phyloP scores from a whole-genome alignment of 1,140 invertebrate species.

The Teleopsis dalmanni region DNA sequence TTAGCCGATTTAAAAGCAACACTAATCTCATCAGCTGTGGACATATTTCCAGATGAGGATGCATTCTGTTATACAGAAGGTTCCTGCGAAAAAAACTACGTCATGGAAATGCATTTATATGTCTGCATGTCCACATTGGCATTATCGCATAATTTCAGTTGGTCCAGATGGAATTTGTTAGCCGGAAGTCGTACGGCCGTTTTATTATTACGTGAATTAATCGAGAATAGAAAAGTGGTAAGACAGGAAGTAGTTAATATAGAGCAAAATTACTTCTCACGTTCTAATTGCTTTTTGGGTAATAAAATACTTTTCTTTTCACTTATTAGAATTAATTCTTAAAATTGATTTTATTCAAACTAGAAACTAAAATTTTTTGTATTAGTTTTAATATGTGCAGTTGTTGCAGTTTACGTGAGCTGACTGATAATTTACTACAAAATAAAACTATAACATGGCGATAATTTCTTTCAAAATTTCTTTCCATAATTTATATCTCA shows the following conservation, averaged over 20 bases:
- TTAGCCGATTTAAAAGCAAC: constrained; percentile 32
- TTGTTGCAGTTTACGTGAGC: no score
- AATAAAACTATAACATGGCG: no score
- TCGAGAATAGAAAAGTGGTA: constrained; percentile 54
- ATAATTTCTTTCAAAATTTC: no score
- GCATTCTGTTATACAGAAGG: constrained; percentile 72
- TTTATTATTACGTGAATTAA: constrained; percentile 62
- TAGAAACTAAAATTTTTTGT: no score
- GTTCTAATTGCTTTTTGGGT: no score
- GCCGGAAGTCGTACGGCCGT: constrained; percentile 61
- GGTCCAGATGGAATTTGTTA: constrained; percentile 79
- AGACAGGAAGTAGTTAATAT: constrained; percentile 10
- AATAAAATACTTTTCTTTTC: no score
- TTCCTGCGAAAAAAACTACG: constrained; percentile 61
- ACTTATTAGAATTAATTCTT: no score
- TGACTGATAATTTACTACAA: no score
- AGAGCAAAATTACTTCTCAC: no score
- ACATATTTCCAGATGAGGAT: constrained; percentile 83
- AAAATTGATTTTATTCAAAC: no score
- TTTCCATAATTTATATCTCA: no score
- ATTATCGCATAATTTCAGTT: constrained; percentile 72
- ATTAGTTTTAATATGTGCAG: no score
- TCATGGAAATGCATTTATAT: constrained; percentile 72
- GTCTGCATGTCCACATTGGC: constrained; percentile 72
- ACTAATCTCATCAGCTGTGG: constrained; percentile 55